A percentile compares a stretch with the other conserved stretches of the same genome.
Conservation (phyloP, 2,797 vertebrate species). For the Botia kubotai region DNA sequence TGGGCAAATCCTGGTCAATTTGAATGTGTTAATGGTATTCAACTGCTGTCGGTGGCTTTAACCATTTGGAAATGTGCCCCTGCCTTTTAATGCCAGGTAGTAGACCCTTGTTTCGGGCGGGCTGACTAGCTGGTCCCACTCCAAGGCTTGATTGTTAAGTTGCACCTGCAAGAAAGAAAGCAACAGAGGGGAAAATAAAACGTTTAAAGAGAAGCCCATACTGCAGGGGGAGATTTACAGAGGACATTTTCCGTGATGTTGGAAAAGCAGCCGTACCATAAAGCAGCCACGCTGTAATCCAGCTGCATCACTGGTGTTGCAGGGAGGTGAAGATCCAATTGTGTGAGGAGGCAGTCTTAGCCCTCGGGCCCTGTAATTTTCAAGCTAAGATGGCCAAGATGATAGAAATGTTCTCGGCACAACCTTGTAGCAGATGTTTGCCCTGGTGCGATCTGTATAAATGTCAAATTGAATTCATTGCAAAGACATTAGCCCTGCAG, state of each 20-base stretch:
- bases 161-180: constrained; percentile 31
- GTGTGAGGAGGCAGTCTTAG: constrained; percentile 48
- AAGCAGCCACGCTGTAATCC: not conserved
- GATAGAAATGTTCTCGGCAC: constrained; percentile 71
- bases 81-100: constrained; percentile 15
- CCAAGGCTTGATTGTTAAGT: constrained; percentile 32
- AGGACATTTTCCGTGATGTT: constrained; percentile 23
- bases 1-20: not conserved
- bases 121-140: constrained; percentile 20
- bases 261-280: constrained; percentile 7
- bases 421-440: constrained; percentile 82
- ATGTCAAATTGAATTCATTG: constrained; percentile 74
- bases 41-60: not conserved
- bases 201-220: not conserved
- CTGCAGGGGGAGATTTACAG: not conserved
- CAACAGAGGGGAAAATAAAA: not conserved
- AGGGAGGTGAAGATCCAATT: constrained; percentile 17
- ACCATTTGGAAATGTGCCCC: constrained; percentile 7
- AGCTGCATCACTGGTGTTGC: constrained; percentile 5
- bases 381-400: constrained; percentile 70
- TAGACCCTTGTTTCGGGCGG: constrained; percentile 8
- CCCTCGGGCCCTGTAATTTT: constrained; percentile 74
- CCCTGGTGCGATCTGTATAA: constrained; percentile 74
- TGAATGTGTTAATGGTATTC: not conserved
- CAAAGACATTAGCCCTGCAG: constrained; percentile 68